phyloP scores from a whole-genome alignment of 2,888 invertebrate genomes.

The Zygaena filipendulae region DNA sequence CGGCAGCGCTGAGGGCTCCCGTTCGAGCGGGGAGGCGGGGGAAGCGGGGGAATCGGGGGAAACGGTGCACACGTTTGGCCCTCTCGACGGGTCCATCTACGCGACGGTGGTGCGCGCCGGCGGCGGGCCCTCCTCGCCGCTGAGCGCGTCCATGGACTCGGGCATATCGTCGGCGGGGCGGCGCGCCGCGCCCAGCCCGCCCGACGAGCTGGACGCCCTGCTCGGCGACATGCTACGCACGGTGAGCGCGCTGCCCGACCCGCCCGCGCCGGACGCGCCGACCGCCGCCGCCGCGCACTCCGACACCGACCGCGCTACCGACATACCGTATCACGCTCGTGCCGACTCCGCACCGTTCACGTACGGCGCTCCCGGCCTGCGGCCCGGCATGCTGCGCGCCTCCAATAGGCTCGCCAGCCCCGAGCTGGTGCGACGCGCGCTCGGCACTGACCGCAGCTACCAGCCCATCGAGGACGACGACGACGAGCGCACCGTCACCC shows the following conservation, averaged over 20 bases:
- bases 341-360: constrained; percentile 90
- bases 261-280: constrained; percentile 28
- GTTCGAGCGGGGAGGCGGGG: constrained; percentile 39
- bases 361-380: constrained; percentile 77
- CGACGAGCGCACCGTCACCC: constrained; percentile 46
- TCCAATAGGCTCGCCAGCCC: constrained; percentile 85
- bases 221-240: constrained; percentile 89
- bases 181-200: constrained; percentile 63
- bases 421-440: constrained; percentile 82
- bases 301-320: constrained; percentile 43
- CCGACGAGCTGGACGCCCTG: constrained; percentile 82
- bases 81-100: constrained; percentile 91
- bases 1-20: constrained; percentile 57
- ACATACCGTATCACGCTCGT: constrained; percentile 92
- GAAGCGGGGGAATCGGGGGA: constrained; percentile 54
- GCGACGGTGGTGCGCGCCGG: constrained; percentile 72
- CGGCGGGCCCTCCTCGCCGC: constrained; percentile 71
- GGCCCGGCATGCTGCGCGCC: constrained; percentile 73
- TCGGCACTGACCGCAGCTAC: constrained; percentile 48
- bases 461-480: constrained; percentile 50
- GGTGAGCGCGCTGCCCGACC: constrained; percentile 83
- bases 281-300: constrained; percentile 56
- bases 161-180: constrained; percentile 85
- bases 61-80: constrained; percentile 80
- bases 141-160: constrained; percentile 91